Evolutionary conservation across 2,888 invertebrate genomes (phyloP), one percentile per base, ranked within the genome.

Genomic region (Arenicola marina): DNA sequence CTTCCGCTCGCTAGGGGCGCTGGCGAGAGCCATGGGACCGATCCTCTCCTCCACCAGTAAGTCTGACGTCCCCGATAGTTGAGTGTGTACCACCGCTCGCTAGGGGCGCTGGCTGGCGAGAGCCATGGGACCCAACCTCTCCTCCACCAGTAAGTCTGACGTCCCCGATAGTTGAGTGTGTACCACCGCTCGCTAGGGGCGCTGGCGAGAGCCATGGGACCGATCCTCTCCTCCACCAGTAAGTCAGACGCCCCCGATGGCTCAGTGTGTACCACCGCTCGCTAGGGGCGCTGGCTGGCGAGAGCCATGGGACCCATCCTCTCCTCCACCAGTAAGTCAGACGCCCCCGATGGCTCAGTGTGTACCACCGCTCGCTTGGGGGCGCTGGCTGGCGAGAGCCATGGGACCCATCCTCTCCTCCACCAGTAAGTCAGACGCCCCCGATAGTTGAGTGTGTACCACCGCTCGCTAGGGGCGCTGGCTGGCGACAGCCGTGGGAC

Each of bases 61-160:
- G 66, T 57, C n/a, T n/a, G n/a, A n/a, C n/a, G n/a, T n/a, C n/a
- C n/a, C n/a, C n/a, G n/a, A n/a, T n/a, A n/a, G n/a, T n/a, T n/a
- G n/a, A n/a, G n/a, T n/a, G n/a, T n/a, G n/a, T n/a, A n/a, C n/a
- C n/a, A n/a, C 78, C 88, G 98, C 65, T 96, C 97, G 1, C 86
- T 98, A 43, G 98, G 98, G 21, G 93, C 97, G 1, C 85, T 99
- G 48, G n/a, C n/a, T n/a, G n/a, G 96, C 97, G 0, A 87, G 98
- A 71, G 95, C 95, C 28, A 83, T 93, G 34, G 98, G 98, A 0
- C 98, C 98, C 0, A 86, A 96, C 59, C 82, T 93, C 18, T 92
- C 95, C 29, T 92, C 94, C 58, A 87, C 92, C 71, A 87, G 93
- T 93, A 84, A 45, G 66, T 57, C n/a, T n/a, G n/a, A n/a, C n/a